Evolutionary conservation across 2,113 vertebrate genomes (phyloP).

Genomic region (Eonycteris spelaea): DNA sequence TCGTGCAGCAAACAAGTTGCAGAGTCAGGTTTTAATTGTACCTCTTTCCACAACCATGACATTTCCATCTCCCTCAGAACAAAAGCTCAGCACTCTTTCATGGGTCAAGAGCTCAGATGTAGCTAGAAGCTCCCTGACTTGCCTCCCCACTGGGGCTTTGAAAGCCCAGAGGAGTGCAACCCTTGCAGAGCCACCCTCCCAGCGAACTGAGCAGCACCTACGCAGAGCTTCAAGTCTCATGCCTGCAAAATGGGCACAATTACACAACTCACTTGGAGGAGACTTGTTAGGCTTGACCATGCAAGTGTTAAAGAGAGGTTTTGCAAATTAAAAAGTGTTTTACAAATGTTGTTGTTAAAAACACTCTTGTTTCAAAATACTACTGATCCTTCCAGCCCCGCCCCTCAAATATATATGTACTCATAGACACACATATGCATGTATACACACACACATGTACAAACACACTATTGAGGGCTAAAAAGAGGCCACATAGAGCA

Average conservation of each 20-base stretch:
- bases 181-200: not conserved
- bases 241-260: not conserved
- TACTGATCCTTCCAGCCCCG: not conserved
- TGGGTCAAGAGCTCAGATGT: not conserved
- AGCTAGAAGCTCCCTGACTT: not conserved
- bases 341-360: not conserved
- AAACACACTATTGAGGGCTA: not conserved
- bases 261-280: not conserved
- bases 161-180: not conserved
- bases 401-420: too few relatives aligned
- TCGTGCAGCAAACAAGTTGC: not conserved
- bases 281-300: not conserved
- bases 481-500: not conserved
- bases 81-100: not conserved
- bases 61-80: not conserved
- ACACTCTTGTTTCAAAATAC: not conserved
- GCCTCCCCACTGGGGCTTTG: not conserved
- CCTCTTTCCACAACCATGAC: not conserved
- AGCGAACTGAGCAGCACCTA: not conserved
- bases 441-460: not conserved
- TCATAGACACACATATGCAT: not conserved
- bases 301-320: not conserved
- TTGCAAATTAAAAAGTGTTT: not conserved
- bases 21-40: not conserved
- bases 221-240: not conserved